Evolutionary conservation across 2,797 vertebrate genomes (phyloP).

Genomic region (Poeciliopsis paucimaculata): DNA sequence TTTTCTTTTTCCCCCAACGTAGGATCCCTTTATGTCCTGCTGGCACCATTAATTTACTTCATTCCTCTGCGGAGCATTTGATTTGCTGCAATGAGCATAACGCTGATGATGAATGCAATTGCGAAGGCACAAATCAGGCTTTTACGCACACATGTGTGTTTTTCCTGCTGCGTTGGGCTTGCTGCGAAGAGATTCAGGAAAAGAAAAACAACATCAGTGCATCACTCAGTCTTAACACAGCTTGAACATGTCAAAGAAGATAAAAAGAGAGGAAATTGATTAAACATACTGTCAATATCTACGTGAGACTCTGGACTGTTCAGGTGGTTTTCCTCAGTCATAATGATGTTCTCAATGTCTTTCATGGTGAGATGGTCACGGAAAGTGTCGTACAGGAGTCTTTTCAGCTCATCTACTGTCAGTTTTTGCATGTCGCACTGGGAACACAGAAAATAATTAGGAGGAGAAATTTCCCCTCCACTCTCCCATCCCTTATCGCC

Average conservation of each 20-base stretch:
- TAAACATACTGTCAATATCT: conserved; percentile 92
- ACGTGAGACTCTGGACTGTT: conserved; percentile 93
- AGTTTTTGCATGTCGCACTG: conserved; percentile 99
- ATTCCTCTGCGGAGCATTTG: conserved; percentile 97
- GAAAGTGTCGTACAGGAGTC: conserved; percentile 95
- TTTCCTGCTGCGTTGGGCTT: conserved; percentile 96
- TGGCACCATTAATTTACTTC: conserved; percentile 81
- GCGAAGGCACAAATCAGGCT: conserved; percentile 99
- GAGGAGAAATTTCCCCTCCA: conserved; percentile 4
- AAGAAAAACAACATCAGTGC: conserved; percentile 20
- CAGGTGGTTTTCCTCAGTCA: conserved; percentile 96
- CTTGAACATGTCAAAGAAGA: conserved; percentile 7
- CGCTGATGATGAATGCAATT: conserved; percentile 98
- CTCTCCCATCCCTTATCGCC: background rate
- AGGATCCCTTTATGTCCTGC: conserved; percentile 12
- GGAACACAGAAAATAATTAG: conserved; percentile 42
- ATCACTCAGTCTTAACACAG: background rate
- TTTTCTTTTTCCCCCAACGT: conserved; percentile 20
- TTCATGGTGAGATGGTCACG: conserved; percentile 98
- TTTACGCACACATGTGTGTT: conserved; percentile 97
- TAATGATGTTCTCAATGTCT: conserved; percentile 99
- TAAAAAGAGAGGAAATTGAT: background rate
- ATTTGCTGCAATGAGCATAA: conserved; percentile 98
- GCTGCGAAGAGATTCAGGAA: conserved; percentile 78
- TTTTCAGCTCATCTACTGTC: conserved; percentile 96